Evolutionary conservation across 2,888 invertebrate genomes (phyloP), one percentile per base, ranked within the genome.

Genomic region (Drosophila subsilvestris): DNA sequence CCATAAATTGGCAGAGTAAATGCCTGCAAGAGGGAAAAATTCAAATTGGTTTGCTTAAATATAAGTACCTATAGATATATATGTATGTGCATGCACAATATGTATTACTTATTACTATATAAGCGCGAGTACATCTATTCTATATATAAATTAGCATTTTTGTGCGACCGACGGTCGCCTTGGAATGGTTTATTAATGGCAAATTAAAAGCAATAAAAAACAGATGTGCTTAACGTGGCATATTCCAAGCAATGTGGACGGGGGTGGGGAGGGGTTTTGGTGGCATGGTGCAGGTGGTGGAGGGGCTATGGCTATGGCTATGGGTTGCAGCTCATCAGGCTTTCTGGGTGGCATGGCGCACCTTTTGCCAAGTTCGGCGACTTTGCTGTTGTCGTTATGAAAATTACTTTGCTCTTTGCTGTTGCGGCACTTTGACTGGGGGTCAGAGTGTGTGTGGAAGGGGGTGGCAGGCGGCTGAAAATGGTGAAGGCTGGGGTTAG

Each of bases 201-300:
- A 88, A 90, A 90, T 90, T 90, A 90, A 90, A 90, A 90, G 90
- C 88, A 90, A 90, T 90, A 90, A 90, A 90, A 90, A 90, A 83
- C 90, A 90, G 90, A 90, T 90, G 90, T 90, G 90, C 90, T 90
- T 89, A 89, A 83, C 89, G 87, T 86, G 86, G 90, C 90, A 90
- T 87, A 90, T 88, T 86, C 80, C 79, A 77, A 50, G 69, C 43
- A 61, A 42, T 17, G 54, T 8, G 20, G 42, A 27, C 1, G 18
- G 8, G 10, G n/a, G 20, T 3, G 27, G 22, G 25, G 6, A 25
- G 1, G 25, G 25, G 4, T 1, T 20, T 12, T 17, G 20, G 44
- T n/a, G 59, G 17, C 37, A 27, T 14, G 14, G 37, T 37, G 37
- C 37, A 37, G 37, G 37, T 20, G 18, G 48, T 37, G 37, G n/a